These are phyloP conservation scores for Minunthozetes semirufus DNA, from an alignment of 2,888 invertebrate genomes.

Conservation along the genomic window DNA sequence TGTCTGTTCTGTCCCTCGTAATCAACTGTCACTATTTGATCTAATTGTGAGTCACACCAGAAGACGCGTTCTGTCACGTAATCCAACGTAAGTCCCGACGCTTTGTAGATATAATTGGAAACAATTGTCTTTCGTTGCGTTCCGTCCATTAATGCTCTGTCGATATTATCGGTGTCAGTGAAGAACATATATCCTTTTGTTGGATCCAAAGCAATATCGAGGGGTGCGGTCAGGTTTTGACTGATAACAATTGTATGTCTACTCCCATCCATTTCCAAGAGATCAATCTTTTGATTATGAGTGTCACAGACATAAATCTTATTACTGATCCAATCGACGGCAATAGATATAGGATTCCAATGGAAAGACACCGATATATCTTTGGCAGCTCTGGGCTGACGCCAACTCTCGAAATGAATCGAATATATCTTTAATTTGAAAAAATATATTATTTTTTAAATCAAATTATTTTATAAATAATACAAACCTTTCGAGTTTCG, in stretches of 20 bases:
- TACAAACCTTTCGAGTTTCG: constrained; percentile 48
- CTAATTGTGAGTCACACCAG: constrained; percentile 91
- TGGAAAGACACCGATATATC: constrained; percentile 67
- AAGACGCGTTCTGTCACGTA: constrained; percentile 81
- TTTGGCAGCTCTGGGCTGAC: constrained; percentile 22
- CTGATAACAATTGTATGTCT: constrained; percentile 85
- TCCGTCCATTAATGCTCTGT: constrained; percentile 91
- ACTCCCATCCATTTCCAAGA: constrained; percentile 77
- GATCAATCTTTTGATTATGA: constrained; percentile 85
- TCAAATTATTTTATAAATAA: not conserved
- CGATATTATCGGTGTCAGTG: constrained; percentile 53
- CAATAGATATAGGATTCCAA: constrained; percentile 82
- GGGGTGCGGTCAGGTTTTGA: constrained; percentile 80
- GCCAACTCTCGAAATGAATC: constrained; percentile 37
- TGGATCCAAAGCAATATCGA: constrained; percentile 88
- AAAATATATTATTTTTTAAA: not conserved
- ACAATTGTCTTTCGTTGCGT: constrained; percentile 73
- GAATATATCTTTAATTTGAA: constrained; percentile 35
- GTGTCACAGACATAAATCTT: constrained; percentile 91
- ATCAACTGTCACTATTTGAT: constrained; percentile 92
- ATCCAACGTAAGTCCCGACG: constrained; percentile 83
- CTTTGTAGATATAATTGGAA: constrained; percentile 86
- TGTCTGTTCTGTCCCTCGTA: constrained; percentile 69
- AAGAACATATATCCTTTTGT: constrained; percentile 64
- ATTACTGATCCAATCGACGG: constrained; percentile 94